These are phyloP conservation scores for Leptinotarsa tumamoca DNA, from an alignment of 2,888 invertebrate genomes.

Conservation along the genomic window DNA sequence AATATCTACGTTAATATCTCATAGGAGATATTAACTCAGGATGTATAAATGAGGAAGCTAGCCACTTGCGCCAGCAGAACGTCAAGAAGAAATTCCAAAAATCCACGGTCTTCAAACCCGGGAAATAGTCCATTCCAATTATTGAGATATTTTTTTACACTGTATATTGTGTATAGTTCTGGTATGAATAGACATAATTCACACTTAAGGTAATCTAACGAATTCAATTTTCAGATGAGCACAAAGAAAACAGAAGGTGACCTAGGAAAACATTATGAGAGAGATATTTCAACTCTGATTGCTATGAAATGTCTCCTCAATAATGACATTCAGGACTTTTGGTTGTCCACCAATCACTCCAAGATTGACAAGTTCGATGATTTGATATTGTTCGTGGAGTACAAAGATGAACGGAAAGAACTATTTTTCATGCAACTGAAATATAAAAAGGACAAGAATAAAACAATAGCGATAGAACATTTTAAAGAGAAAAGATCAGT, in stretches of 20 bases:
- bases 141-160: no score
- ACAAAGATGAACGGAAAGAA: conserved; percentile 11
- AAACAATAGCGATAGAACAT: conserved; percentile 21
- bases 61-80: no score
- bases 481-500: conserved; percentile 15
- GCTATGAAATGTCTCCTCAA: conserved; percentile 34
- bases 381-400: conserved; percentile 21
- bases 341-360: conserved; percentile 27
- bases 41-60: no score
- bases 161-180: no score
- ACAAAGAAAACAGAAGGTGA: conserved; percentile 16
- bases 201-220: no score
- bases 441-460: conserved; percentile 11
- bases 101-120: no score
- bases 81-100: no score
- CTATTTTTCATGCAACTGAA: conserved; percentile 33
- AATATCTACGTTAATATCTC: no score
- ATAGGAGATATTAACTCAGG: no score
- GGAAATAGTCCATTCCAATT: no score
- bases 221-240: not conserved
- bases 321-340: conserved; percentile 27
- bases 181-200: no score
- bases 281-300: conserved; percentile 20
- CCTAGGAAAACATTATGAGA: conserved; percentile 35
- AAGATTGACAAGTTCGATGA: conserved; percentile 32